A percentile compares a stretch with the other conserved stretches of the same genome.
Evolutionary conservation across 1,140 invertebrate species (phyloP).

Genomic region (Cherax destructor): DNA sequence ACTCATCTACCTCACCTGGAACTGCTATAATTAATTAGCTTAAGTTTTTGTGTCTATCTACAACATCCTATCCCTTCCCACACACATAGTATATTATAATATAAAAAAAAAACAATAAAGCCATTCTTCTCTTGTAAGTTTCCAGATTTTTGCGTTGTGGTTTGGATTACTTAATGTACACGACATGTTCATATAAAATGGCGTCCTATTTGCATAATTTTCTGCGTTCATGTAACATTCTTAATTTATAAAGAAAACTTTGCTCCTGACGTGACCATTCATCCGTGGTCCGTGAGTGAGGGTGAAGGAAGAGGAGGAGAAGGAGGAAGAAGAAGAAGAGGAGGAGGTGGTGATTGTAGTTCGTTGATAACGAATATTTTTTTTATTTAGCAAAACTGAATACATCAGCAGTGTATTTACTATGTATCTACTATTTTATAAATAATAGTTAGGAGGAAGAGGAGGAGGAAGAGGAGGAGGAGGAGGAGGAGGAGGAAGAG

Average conservation of each 20-base stretch:
- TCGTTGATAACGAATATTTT: too few relatives aligned
- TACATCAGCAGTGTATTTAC: too few relatives aligned
- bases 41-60: too few relatives aligned
- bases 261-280: background rate
- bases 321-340: background rate
- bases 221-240: background rate
- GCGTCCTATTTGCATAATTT: background rate
- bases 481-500: background rate
- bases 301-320: background rate
- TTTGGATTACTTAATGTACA: background rate
- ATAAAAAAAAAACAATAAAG: too few relatives aligned
- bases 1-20: too few relatives aligned
- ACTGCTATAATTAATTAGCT: too few relatives aligned
- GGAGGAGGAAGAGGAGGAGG: too few relatives aligned
- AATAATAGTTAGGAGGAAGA: background rate
- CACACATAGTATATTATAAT: too few relatives aligned
- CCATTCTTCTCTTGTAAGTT: background rate
- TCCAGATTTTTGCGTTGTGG: background rate
- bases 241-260: background rate
- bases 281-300: background rate
- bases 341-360: too few relatives aligned
- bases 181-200: background rate
- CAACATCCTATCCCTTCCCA: too few relatives aligned
- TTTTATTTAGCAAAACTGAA: too few relatives aligned
- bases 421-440: too few relatives aligned